A percentile compares a stretch with the other conserved stretches of the same genome.
Conservation (phyloP, 2,888 invertebrate species). For the Aricia artaxerxes region DNA sequence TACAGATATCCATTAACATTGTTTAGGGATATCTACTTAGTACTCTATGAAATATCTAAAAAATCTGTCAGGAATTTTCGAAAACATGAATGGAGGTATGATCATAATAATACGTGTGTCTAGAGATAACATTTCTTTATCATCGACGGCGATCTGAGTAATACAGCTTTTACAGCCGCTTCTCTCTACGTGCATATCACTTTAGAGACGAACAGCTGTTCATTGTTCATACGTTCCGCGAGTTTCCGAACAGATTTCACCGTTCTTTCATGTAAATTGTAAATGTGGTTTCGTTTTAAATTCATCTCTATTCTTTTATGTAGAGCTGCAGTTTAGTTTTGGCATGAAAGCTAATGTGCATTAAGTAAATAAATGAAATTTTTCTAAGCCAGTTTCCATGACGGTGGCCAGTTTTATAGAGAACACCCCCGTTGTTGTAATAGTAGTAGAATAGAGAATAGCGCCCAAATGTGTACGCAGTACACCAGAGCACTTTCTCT, state of each 20-base stretch:
- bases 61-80: too few relatives aligned
- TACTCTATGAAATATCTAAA: too few relatives aligned
- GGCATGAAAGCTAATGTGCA: background rate
- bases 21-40: too few relatives aligned
- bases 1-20: too few relatives aligned
- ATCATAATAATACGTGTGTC: background rate
- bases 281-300: conserved; percentile 3
- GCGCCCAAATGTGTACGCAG: too few relatives aligned
- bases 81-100: too few relatives aligned
- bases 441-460: too few relatives aligned
- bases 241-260: conserved; percentile 6
- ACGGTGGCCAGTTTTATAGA: background rate
- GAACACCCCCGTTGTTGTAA: too few relatives aligned
- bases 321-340: background rate
- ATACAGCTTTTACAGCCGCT: conserved; percentile 58
- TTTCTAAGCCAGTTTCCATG: background rate
- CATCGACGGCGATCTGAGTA: conserved; percentile 47
- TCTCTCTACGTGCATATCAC: conserved; percentile 42
- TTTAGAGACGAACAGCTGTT: conserved; percentile 27
- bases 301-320: background rate
- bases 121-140: background rate
- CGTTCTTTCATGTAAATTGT: background rate
- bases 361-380: background rate
- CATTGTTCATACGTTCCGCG: conserved; percentile 25
- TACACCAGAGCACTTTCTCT: too few relatives aligned